Base-by-base conservation (phyloP, 1,140 invertebrate genomes). In the Meteorus sp. region DNA sequence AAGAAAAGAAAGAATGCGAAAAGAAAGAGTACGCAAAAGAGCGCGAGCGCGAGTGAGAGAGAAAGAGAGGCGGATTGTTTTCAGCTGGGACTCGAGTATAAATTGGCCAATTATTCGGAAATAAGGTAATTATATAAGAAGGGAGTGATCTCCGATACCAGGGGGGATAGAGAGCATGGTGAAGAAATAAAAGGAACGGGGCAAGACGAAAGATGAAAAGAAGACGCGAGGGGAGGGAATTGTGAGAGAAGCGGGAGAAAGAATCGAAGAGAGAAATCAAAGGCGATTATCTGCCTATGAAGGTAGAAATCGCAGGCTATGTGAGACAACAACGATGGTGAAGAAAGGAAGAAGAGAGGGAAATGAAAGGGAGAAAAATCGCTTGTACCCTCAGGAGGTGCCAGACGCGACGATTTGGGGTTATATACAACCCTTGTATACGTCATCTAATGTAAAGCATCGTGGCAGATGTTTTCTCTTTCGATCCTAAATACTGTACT, bases 41-140 rank as follows among this genome's bases (percentile, higher is more conserved):
- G 47, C 27, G 53, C 66, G 62, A 63, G 60, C 43, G 50, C 60
- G 59, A 60, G 54, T 64, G 57, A 45, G 39, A 31, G 61, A 60
- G 62, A 60, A 48, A 55, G 48, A 50, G 56, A 64, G 61, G 69
- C 66, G 73, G 75, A 78, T 78, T 79, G 76, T 79, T 79, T 78
- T 79, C 76, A 79, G 76, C 76, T 78, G 76, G 72, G 71, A 77
- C 76, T 77, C 74, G 74, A 79, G 77, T 79, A 79, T 78, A 79
- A 79, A 79, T 78, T 79, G 77, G 76, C 76, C 76, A 78, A 79
- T 79, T 78, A 79, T 78, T 79, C 74, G 77, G 76, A 78, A 79
- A 79, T 78, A 78, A 78, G 75, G 76, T 79, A 79, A 79, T 79
- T 79, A 79, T 76, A 79, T 77, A 79, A 79, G 73, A 76, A 75